Base-by-base conservation (phyloP, 2,888 invertebrate genomes). In the Chrysina gloriosa region DNA sequence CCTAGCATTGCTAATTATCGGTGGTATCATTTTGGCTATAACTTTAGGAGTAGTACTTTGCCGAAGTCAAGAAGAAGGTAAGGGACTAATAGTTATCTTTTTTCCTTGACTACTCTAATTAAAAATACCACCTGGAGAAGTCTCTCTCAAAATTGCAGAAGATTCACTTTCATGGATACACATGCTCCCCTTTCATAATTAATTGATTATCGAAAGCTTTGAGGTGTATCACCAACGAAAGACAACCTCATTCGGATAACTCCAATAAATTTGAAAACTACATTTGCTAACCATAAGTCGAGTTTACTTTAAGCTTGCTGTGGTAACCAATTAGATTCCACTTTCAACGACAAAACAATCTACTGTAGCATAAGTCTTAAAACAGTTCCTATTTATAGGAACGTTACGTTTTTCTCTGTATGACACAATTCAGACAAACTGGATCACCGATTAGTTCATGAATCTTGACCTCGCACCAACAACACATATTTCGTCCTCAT, bases 21-120 rank as follows among this genome's bases (percentile, higher is more conserved):
- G 89, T 70, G 88, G 89, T 69, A 81, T 89, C 56, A 87, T 89
- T 42, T 84, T 91, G 71, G 86, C 89, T 68, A 84, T 89, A 73
- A 89, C 89, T 11, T 84, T 90, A 70, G 88, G 86, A 69, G 86
- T 87, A 74, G 86, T 87, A 71, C 74, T 82, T 72, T 81, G 79
- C 69, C 80, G 77, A 70, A 77, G 76, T 68, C 76, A 77, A 73
- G 74, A 76, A 25, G 58, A 58, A 63, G 68, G 63, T 56, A 68
- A 54, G 23, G 2, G 6, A 31, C 1, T 31, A 9, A 4, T 4
- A 7, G 31, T 31, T n/a, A n/a, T n/a, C n/a, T n/a, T n/a, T n/a
- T n/a, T n/a, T n/a, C n/a, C n/a, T n/a, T n/a, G n/a, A n/a, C n/a
- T n/a, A n/a, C n/a, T n/a, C n/a, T n/a, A n/a, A n/a, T n/a, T n/a